Evolutionary conservation across 2,113 vertebrate species (phyloP).

Genomic region (Diphyllodes magnificus): DNA sequence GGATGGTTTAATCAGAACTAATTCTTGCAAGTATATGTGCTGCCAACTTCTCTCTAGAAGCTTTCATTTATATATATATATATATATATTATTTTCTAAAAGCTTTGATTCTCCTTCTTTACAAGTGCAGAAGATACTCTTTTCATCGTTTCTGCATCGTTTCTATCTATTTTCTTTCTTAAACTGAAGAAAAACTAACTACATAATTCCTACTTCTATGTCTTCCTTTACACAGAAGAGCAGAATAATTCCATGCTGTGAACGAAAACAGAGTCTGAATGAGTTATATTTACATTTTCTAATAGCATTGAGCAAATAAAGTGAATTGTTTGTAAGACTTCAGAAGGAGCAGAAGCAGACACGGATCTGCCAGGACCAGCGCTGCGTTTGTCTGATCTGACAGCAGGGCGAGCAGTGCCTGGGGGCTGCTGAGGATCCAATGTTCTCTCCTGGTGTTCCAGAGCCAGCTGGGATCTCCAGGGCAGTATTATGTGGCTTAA

Average conservation of each 20-base stretch:
- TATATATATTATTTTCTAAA: neutral
- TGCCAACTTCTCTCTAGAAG: neutral
- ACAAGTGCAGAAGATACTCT: neutral
- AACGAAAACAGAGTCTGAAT: neutral
- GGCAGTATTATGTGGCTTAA: rapidly evolving
- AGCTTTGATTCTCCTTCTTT: neutral
- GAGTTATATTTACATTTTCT: neutral
- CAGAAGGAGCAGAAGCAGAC: neutral
- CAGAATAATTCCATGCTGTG: neutral
- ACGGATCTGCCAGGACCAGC: rapidly evolving
- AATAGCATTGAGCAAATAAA: neutral
- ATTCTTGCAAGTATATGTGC: neutral
- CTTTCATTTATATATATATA: neutral
- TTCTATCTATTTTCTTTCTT: neutral
- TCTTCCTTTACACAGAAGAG: neutral
- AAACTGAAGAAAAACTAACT: neutral
- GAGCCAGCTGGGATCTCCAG: neutral
- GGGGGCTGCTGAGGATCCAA: neutral
- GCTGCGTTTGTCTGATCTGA: rapidly evolving
- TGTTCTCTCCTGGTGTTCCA: neutral
- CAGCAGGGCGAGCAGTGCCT: neutral
- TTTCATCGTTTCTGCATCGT: neutral
- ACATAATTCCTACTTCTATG: neutral
- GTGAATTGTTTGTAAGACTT: neutral
- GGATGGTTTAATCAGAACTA: neutral